Evolutionary conservation across 2,113 vertebrate species (phyloP).

Genomic region (Crotophaga sulcirostris): DNA sequence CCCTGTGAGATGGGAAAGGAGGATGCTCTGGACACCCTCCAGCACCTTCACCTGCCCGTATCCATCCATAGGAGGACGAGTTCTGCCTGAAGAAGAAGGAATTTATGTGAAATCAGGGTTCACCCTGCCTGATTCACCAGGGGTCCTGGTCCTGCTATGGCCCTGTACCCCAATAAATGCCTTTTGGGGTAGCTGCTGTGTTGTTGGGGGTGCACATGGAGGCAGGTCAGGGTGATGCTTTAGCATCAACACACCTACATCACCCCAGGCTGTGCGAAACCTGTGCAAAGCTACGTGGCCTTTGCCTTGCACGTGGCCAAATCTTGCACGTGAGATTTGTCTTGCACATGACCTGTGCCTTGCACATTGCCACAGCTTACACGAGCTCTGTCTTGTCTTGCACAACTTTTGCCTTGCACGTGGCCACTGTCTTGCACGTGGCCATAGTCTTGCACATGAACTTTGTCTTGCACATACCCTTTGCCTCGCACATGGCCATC

Average conservation of each 20-base stretch:
- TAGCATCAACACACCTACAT: accelerated
- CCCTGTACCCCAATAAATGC: neutral
- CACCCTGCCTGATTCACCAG: accelerated
- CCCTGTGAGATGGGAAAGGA: accelerated
- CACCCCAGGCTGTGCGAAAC: accelerated
- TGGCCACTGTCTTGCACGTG: too few species aligned
- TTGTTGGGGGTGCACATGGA: accelerated
- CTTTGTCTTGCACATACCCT: neutral
- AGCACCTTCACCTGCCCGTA: accelerated
- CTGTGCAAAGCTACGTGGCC: neutral
- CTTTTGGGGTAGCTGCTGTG: neutral
- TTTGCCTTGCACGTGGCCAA: neutral
- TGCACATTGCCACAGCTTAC: too few species aligned
- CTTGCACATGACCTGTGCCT: neutral
- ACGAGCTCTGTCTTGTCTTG: accelerated
- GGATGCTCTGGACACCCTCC: neutral
- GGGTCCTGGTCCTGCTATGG: accelerated
- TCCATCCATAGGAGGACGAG: accelerated
- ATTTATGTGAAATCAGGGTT: neutral
- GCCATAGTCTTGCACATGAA: neutral
- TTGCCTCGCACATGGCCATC: neutral
- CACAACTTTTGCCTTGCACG: too few species aligned
- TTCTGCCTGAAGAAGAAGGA: neutral
- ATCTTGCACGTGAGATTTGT: neutral
- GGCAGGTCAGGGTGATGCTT: accelerated